Percentiles rank a stretch among this genome's conserved stretches.
Conservation (phyloP, 1,140 invertebrate species). For the Drosophila santomea region DNA sequence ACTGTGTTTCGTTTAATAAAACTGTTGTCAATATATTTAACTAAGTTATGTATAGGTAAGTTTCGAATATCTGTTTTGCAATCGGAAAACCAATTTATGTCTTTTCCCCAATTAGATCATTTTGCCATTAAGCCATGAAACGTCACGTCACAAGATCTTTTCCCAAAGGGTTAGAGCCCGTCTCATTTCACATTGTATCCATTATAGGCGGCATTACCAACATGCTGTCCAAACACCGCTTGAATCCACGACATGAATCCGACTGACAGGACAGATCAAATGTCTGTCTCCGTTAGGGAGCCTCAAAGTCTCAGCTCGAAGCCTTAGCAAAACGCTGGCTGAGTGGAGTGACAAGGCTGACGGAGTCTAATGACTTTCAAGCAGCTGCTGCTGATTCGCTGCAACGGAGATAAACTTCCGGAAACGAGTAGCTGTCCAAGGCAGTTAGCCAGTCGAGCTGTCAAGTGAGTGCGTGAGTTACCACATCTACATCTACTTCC, state of each 20-base stretch:
- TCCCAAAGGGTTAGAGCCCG: conserved; percentile 32
- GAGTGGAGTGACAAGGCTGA: conserved; percentile 56
- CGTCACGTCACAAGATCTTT: conserved; percentile 14
- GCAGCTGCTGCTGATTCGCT: conserved; percentile 48
- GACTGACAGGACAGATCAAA: conserved; percentile 50
- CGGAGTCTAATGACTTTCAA: conserved; percentile 59
- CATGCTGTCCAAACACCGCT: conserved; percentile 50
- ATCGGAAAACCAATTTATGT: neutral
- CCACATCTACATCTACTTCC: too few relatives aligned
- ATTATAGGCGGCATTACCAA: conserved; percentile 18
- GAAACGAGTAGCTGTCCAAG: conserved; percentile 66
- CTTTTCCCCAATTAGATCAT: neutral
- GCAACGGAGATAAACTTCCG: conserved; percentile 62
- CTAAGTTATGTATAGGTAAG: too few relatives aligned
- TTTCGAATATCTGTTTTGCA: neutral
- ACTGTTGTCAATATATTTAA: too few relatives aligned
- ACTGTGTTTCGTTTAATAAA: too few relatives aligned
- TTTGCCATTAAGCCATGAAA: conserved; percentile 16
- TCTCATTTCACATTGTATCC: conserved; percentile 34
- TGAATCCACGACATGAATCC: conserved; percentile 33
- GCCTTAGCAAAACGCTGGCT: conserved; percentile 32
- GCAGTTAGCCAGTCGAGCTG: conserved; percentile 36
- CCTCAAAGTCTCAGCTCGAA: conserved; percentile 15
- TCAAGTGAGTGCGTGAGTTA: conserved; percentile 18
- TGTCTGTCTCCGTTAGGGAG: conserved; percentile 26